phyloP scores from a whole-genome alignment of 1,140 invertebrate species.

The Cylas formicarius region DNA sequence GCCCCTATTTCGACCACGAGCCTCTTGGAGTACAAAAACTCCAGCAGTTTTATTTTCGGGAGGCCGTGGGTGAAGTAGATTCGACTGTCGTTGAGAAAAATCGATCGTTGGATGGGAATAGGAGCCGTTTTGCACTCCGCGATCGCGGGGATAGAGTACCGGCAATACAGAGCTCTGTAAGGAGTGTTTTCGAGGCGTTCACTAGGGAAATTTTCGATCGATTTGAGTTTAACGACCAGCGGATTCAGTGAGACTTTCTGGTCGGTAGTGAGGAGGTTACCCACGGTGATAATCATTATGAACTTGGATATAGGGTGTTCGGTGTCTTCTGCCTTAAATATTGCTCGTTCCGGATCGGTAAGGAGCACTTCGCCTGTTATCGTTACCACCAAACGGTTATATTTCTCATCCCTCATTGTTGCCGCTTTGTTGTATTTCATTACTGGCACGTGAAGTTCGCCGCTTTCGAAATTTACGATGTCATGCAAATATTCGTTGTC shows the following conservation, averaged over 20 bases:
- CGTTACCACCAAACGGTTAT: no score
- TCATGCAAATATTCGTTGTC: no score
- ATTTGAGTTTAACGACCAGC: constrained; percentile 26
- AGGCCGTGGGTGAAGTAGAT: constrained; percentile 19
- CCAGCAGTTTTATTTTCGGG: constrained; percentile 22
- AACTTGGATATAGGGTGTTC: constrained; percentile 5
- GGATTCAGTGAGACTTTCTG: constrained; percentile 27
- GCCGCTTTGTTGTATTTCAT: no score
- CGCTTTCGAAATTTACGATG: no score
- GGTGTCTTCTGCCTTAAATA: constrained; percentile 13
- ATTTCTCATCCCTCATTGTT: no score
- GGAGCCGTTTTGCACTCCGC: constrained; percentile 15
- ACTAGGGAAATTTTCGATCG: constrained; percentile 21
- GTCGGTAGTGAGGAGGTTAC: constrained; percentile 17
- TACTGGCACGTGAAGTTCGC: no score
- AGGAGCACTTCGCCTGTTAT: constrained; percentile 29
- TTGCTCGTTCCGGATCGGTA: constrained; percentile 19
- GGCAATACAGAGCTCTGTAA: constrained; percentile 17
- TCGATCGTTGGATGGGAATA: constrained; percentile 17
- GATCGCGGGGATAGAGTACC: constrained; percentile 20
- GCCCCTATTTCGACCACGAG: constrained; percentile 19
- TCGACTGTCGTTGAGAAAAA: constrained; percentile 23
- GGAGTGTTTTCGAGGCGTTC: constrained; percentile 15
- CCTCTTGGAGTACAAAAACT: constrained; percentile 23
- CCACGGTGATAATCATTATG: constrained; percentile 15